phyloP scores from a whole-genome alignment of 2,113 vertebrate genomes.

The Stegostoma tigrinum region DNA sequence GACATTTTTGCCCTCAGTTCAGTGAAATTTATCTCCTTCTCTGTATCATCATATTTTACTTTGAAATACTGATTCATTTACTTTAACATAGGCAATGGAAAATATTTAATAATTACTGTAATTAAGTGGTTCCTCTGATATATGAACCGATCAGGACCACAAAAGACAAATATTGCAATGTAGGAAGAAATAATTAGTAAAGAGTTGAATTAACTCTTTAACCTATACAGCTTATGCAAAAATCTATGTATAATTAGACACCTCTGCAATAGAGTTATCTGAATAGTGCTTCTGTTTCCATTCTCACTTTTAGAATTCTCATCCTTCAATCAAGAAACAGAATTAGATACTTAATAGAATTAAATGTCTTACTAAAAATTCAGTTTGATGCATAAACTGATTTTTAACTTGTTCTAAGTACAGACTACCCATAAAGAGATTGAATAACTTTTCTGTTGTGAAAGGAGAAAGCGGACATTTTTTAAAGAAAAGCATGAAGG shows the following conservation, averaged over 20 bases:
- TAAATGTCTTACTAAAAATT: not conserved
- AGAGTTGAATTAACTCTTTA: conserved; percentile 19
- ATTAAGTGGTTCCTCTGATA: conserved; percentile 25
- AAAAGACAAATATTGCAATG: conserved; percentile 14
- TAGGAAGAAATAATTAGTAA: conserved; percentile 29
- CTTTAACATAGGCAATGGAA: not conserved
- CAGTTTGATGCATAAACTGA: conserved; percentile 31
- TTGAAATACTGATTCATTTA: conserved; percentile 35
- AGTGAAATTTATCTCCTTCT: conserved; percentile 15
- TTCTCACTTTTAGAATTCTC: not conserved
- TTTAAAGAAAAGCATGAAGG: too few relatives aligned
- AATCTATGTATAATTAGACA: not conserved
- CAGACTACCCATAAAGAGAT: not conserved
- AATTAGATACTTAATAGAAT: not conserved
- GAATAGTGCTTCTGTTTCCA: not conserved
- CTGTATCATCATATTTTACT: conserved; percentile 8
- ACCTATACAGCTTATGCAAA: conserved; percentile 11
- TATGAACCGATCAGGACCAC: not conserved
- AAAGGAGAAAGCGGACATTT: too few relatives aligned
- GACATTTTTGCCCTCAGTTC: conserved; percentile 14
- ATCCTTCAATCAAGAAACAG: not conserved
- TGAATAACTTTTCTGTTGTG: not conserved
- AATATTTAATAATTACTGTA: conserved; percentile 18
- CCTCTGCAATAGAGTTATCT: not conserved
- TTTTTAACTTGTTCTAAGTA: conserved; percentile 19